Percentiles rank a stretch among this genome's conserved stretches.
phyloP scores from a whole-genome alignment of 2,888 invertebrate genomes.

The Ceraclea dissimilis region DNA sequence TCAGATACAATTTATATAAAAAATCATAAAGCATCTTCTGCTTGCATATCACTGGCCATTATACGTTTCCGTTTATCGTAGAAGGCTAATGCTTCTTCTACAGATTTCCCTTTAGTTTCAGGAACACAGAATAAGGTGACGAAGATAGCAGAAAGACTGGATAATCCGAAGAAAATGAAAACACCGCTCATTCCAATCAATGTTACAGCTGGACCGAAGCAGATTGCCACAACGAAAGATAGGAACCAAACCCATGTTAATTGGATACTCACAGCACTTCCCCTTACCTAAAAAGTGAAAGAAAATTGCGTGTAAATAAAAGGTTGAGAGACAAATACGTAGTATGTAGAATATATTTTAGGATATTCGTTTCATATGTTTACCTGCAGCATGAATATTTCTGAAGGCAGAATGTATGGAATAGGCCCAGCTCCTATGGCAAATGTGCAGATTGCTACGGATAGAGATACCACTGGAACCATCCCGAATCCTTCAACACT shows the following conservation, averaged over 20 bases:
- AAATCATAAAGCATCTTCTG: too few relatives aligned
- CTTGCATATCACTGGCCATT: too few relatives aligned
- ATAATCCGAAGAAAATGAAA: slow-evolving; percentile 27
- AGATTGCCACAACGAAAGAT: slow-evolving; percentile 28
- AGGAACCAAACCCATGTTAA: slow-evolving; percentile 37
- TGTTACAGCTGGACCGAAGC: slow-evolving; percentile 12
- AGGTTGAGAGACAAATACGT: too few relatives aligned
- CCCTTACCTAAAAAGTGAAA: slow-evolving; percentile 33
- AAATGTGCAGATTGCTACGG: slow-evolving; percentile 16
- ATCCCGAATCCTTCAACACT: slow-evolving; percentile 14
- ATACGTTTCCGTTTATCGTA: background rate
- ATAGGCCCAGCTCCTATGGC: slow-evolving; percentile 22
- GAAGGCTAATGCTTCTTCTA: slow-evolving; percentile 10
- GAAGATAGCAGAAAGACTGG: slow-evolving; percentile 1
- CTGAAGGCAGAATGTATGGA: slow-evolving; percentile 19
- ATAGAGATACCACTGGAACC: slow-evolving; percentile 20
- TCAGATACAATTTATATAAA: too few relatives aligned
- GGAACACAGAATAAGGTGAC: slow-evolving; percentile 14
- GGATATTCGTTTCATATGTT: background rate
- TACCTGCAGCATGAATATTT: slow-evolving; percentile 23
- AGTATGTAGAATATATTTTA: too few relatives aligned
- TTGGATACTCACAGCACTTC: slow-evolving; percentile 35
- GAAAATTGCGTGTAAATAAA: background rate
- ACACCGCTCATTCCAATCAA: slow-evolving; percentile 34
- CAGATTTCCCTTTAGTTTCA: slow-evolving; percentile 16